Percentiles rank a stretch among this genome's conserved stretches.
These are phyloP conservation scores for Lomographa bimaculata DNA, from an alignment of 2,888 invertebrate species.

Conservation along the genomic window DNA sequence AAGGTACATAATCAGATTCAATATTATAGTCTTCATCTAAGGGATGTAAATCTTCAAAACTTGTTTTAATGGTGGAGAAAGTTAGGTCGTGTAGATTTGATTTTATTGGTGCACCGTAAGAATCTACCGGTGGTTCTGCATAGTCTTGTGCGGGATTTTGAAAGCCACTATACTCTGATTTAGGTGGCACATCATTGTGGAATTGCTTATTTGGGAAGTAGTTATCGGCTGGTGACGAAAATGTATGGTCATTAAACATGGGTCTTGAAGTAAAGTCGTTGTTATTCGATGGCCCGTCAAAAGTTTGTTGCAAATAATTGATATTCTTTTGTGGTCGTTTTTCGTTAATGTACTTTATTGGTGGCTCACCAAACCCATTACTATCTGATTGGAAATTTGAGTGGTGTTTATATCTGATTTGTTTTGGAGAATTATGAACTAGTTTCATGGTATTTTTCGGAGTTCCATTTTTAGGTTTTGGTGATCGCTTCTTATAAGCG, in stretches of 20 bases:
- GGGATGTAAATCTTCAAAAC: constrained; percentile 32
- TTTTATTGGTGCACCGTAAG: constrained; percentile 56
- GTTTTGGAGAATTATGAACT: constrained; percentile 37
- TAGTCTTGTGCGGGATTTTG: constrained; percentile 39
- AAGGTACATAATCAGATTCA: constrained; percentile 38
- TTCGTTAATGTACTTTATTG: constrained; percentile 28
- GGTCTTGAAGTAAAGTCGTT: no score
- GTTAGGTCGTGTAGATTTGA: constrained; percentile 34
- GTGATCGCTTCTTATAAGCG: constrained; percentile 42
- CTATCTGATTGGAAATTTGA: constrained; percentile 41
- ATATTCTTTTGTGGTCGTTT: no score
- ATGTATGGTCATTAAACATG: no score
- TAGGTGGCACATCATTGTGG: constrained; percentile 19
- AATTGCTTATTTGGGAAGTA: constrained; percentile 12
- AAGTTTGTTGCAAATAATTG: no score
- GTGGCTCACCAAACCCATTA: constrained; percentile 65
- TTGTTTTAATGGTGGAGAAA: constrained; percentile 36
- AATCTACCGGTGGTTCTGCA: constrained; percentile 58
- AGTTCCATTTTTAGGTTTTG: constrained; percentile 43
- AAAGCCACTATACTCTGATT: constrained; percentile 30
- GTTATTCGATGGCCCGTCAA: no score
- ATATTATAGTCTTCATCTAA: constrained; percentile 35
- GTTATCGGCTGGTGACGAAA: constrained; percentile 10
- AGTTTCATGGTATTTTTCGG: constrained; percentile 40
- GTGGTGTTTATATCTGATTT: no score